Conservation (phyloP, 92 coral and sea anemone genomes). For the Zoanthus solanderi region DNA sequence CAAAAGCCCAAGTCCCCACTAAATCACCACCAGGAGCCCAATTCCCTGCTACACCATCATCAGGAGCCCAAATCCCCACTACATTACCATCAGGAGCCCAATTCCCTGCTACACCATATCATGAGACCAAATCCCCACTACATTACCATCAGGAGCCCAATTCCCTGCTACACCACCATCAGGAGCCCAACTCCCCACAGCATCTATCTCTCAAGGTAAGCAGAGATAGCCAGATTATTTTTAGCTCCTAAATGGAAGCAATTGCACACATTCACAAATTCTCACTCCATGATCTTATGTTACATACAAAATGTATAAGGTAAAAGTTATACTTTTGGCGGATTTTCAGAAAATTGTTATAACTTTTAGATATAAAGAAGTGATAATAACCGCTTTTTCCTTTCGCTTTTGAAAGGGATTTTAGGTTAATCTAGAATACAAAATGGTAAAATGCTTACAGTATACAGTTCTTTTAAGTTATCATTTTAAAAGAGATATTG, state of each 20-base stretch:
- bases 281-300: too few relatives aligned
- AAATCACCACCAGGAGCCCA: conserved; percentile 59
- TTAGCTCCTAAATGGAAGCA: conserved; percentile 60
- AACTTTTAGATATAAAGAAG: too few relatives aligned
- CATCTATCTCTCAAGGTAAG: conserved; percentile 63
- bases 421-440: conserved; percentile 24
- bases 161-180: too few relatives aligned
- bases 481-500: too few relatives aligned
- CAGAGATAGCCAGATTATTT: conserved; percentile 68
- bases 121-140: conserved; percentile 5
- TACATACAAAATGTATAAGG: too few relatives aligned
- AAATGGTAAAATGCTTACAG: conserved; percentile 50
- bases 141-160: too few relatives aligned
- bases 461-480: too few relatives aligned
- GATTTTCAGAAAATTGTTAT: neutral
- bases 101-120: conserved; percentile 6
- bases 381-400: conserved; percentile 3
- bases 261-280: conserved; percentile 42
- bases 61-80: too few relatives aligned
- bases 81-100: too few relatives aligned
- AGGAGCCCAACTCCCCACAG: conserved; percentile 33
- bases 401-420: conserved; percentile 45
- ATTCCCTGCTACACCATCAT: neutral
- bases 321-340: conserved; percentile 21
- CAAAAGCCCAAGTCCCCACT: neutral